Base-by-base conservation (phyloP, 2,797 vertebrate species). In the Austrolebias charrua region DNA sequence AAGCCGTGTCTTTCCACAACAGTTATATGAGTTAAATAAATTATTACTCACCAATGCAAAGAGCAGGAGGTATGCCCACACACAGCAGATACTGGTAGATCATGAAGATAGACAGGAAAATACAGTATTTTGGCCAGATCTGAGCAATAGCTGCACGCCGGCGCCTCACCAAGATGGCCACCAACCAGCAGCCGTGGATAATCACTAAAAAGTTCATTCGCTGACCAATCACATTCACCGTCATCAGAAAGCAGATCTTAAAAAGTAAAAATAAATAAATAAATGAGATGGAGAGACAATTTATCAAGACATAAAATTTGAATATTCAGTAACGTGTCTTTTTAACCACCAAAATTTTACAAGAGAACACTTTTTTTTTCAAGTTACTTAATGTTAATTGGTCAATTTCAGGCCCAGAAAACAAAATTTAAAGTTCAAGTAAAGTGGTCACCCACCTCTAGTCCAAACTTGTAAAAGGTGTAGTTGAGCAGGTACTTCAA, bases 121-220 rank as follows among this genome's bases (percentile, higher is more conserved):
- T 91, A 81, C 97, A 98, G 76, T 97, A 99, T 63, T 90, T 95
- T 61, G 97, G 93, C 97, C 97, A 99, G 76, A 98, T 93, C 63
- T 67, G 84, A 33, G 95, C 94, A 0, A 98, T 96, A 40, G 92
- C 92, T 0, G 76, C 88, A 0, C 97, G 93, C 12, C 87, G 91
- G 2, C 96, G 92, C 55, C 90, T 93, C 1, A 95, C 94, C 80
- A 98, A 81, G 69, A 98, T 93, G 67, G 90, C 93, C 0, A 98
- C 92, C 76, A 99, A 86, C 96, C 97, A 99, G 80, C 96, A 97
- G 80, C 96, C 95, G 0, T 99, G 97, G 57, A 98, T 85, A 66
- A 98, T 95, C 46, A 96, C 96, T 86, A 95, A 82, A 75, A 98
- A 95, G 92, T 99, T 96, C 97, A 99, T 99, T 54, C 96, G 88